Percentiles rank a stretch among this genome's conserved stretches.
Conservation (phyloP, 2,113 vertebrate genomes). For the Struthio camelus region DNA sequence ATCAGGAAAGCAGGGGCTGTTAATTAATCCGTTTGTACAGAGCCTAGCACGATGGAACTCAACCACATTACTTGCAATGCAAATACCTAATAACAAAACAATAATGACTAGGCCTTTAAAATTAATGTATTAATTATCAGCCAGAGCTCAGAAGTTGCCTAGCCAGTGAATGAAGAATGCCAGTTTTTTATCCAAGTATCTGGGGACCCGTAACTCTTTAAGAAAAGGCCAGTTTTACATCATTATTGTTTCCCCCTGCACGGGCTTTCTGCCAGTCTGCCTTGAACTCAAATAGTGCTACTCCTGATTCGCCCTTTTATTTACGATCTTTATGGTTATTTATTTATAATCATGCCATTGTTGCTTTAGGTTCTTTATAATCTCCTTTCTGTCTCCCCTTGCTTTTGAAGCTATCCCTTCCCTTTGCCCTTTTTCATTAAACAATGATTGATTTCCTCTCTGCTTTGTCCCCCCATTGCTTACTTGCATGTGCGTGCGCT, state of each 20-base stretch:
- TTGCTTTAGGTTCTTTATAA: not conserved
- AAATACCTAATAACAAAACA: conserved; percentile 5
- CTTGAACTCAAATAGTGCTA: not conserved
- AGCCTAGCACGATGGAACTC: not conserved
- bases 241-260: not conserved
- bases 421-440: not conserved
- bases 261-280: not conserved
- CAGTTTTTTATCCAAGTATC: not conserved
- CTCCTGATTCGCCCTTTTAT: not conserved
- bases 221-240: not conserved
- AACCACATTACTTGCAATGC: not conserved
- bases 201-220: not conserved
- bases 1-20: not conserved
- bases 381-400: not conserved
- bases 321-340: not conserved
- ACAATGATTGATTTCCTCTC: not conserved
- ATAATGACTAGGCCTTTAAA: not conserved
- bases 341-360: not conserved
- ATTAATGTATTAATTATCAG: not conserved
- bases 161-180: not conserved
- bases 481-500: rapidly evolving
- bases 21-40: not conserved
- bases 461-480: not conserved
- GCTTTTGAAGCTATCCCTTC: not conserved
- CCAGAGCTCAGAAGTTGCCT: not conserved